Evolutionary conservation across 2,113 vertebrate species (phyloP), one percentile per base, ranked within the genome.

Genomic region (Ammodytes dubius): DNA sequence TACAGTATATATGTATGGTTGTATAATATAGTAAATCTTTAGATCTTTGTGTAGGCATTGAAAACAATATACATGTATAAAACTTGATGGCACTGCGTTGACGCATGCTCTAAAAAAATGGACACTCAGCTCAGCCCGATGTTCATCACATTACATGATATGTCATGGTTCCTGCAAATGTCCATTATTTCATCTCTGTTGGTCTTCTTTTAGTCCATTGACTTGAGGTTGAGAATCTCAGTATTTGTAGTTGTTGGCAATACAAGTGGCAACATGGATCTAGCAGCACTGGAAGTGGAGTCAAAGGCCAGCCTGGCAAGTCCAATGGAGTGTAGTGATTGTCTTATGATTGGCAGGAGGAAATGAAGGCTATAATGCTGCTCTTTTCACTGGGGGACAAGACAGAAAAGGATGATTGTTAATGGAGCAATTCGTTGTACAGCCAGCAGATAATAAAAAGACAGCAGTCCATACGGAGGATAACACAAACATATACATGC

Each of bases 311-410:
- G 75, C n/a, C 15, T 46, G 78, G 81, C 82, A 59, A 9, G 63
- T 81, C 87, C 80, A 72, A 79, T 90, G 90, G 85, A 85, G 86
- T 67, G 88, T 11, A 77, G 84, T 10, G 87, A 91, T 92, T 92
- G 92, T 93, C 90, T 84, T 81, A 75, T 91, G 88, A 83, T 89
- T 93, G 87, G 87, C 82, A 88, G 86, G 77, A 89, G 79, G 82
- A 85, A 78, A 85, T 76, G 67, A 82, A 70, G 70, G 65, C 76
- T 61, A 54, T 53, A 50, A 77, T 78, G 81, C 50, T 39, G 63
- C 60, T 84, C 7, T 70, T 81, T 85, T 95, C 91, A 95, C 93
- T 95, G 82, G 37, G 42, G 7, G 14, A 70, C 4, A 63, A 59
- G 39, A 73, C 64, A 79, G 61, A 46, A 65, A n/a, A 45, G 37